Evolutionary conservation across 2,888 invertebrate species (phyloP).

Genomic region (Baronia brevicornis): DNA sequence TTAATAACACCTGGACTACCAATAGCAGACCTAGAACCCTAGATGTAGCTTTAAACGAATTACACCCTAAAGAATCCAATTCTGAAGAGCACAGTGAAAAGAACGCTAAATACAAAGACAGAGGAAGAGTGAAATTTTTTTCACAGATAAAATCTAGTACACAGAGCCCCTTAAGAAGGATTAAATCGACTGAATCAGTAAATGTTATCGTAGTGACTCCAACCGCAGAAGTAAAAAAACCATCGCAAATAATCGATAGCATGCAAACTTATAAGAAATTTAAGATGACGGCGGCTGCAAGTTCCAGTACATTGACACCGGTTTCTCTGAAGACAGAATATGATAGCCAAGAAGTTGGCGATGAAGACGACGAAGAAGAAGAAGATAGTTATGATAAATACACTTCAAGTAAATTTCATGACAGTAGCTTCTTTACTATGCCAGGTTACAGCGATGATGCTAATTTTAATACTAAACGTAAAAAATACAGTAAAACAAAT

Average conservation of each 20-base stretch:
- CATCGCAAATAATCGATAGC: slow-evolving; percentile 54
- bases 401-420: slow-evolving; percentile 67
- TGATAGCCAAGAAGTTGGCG: slow-evolving; percentile 21
- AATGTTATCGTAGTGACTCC: slow-evolving; percentile 56
- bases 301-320: slow-evolving; percentile 29
- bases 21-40: slow-evolving; percentile 40
- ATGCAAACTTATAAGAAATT: slow-evolving; percentile 55
- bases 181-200: slow-evolving; percentile 37
- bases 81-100: slow-evolving; percentile 63
- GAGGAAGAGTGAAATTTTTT: slow-evolving; percentile 56
- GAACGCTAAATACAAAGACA: slow-evolving; percentile 65
- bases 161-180: slow-evolving; percentile 34
- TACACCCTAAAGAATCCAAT: slow-evolving; percentile 52
- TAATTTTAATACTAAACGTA: slow-evolving; percentile 37
- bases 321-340: slow-evolving; percentile 29
- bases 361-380: slow-evolving; percentile 41
- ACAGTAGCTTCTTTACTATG: slow-evolving; percentile 68
- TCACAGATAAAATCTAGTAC: slow-evolving; percentile 43
- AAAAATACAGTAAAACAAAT: slow-evolving; percentile 32
- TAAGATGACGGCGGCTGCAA: slow-evolving; percentile 42
- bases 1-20: slow-evolving; percentile 36
- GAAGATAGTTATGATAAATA: slow-evolving; percentile 56
- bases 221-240: slow-evolving; percentile 57
- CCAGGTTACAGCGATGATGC: slow-evolving; percentile 48
- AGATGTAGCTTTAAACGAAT: slow-evolving; percentile 57